phyloP scores from a whole-genome alignment of 2,113 vertebrate species.

The Ailurus styani region DNA sequence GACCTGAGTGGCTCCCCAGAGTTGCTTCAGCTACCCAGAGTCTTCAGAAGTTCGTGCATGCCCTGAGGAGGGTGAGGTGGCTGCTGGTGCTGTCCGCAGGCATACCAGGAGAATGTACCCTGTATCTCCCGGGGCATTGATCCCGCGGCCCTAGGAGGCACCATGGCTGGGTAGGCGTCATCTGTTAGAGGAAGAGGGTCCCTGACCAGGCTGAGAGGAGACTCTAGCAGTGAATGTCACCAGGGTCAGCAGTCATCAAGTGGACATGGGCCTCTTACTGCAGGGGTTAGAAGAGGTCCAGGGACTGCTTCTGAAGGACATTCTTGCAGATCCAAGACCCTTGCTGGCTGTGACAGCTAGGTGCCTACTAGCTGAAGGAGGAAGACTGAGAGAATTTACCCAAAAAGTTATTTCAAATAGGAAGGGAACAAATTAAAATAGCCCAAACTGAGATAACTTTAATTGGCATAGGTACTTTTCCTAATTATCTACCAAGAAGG shows the following conservation, averaged over 20 bases:
- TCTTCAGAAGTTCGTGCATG: background rate
- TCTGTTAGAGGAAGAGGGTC: background rate
- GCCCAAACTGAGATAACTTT: background rate
- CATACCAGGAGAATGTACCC: background rate
- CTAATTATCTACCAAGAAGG: background rate
- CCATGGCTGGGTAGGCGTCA: rapidly evolving
- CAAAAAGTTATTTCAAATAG: background rate
- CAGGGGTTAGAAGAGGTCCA: background rate
- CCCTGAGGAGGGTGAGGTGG: background rate
- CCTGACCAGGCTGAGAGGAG: background rate
- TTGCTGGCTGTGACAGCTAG: background rate
- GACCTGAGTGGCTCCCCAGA: background rate
- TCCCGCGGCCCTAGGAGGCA: background rate
- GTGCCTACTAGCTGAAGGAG: background rate
- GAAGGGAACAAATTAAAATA: background rate
- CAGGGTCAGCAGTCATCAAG: background rate
- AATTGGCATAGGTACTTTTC: background rate
- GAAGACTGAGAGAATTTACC: background rate
- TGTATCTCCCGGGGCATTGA: background rate
- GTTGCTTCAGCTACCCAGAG: background rate
- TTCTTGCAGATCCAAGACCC: background rate
- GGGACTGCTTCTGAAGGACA: background rate
- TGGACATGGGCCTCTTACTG: background rate
- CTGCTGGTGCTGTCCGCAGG: background rate
- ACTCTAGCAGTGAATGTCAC: background rate